Evolutionary conservation across 2,113 vertebrate species (phyloP).

Genomic region (Typhlomys cinereus): DNA sequence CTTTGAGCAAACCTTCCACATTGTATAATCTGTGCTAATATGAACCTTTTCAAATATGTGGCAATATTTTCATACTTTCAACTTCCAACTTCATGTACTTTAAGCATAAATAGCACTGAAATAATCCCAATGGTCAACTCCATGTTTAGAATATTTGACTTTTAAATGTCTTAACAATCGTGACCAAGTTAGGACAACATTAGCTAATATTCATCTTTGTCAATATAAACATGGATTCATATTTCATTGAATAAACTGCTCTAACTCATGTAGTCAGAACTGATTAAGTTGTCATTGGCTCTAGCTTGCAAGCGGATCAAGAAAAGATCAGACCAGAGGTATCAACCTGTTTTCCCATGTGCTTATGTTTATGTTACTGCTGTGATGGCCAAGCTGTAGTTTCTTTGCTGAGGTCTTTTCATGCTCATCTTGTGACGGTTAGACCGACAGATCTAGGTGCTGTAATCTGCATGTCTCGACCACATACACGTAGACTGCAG

Average conservation of each 20-base stretch:
- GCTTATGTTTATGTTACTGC: neutral
- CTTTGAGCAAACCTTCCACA: neutral
- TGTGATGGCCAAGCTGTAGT: neutral
- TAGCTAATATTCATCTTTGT: neutral
- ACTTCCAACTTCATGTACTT: neutral
- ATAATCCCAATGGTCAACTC: neutral
- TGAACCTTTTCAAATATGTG: slow-evolving; percentile 8
- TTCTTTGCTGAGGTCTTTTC: neutral
- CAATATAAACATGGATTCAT: neutral
- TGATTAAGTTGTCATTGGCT: slow-evolving; percentile 49
- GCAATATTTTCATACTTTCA: slow-evolving; percentile 49
- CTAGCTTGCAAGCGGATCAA: neutral
- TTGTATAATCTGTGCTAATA: slow-evolving; percentile 31
- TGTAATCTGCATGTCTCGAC: neutral
- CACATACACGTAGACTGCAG: neutral
- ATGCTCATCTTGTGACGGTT: neutral
- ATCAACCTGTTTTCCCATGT: neutral
- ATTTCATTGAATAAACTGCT: neutral
- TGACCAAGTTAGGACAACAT: neutral
- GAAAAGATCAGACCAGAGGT: neutral
- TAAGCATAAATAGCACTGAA: neutral
- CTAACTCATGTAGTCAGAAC: neutral
- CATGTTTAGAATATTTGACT: neutral
- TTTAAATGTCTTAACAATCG: neutral
- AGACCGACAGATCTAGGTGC: neutral